These are phyloP conservation scores for Sinocyclocheilus maitianheensis DNA, from an alignment of 2,113 vertebrate species.

Conservation along the genomic window DNA sequence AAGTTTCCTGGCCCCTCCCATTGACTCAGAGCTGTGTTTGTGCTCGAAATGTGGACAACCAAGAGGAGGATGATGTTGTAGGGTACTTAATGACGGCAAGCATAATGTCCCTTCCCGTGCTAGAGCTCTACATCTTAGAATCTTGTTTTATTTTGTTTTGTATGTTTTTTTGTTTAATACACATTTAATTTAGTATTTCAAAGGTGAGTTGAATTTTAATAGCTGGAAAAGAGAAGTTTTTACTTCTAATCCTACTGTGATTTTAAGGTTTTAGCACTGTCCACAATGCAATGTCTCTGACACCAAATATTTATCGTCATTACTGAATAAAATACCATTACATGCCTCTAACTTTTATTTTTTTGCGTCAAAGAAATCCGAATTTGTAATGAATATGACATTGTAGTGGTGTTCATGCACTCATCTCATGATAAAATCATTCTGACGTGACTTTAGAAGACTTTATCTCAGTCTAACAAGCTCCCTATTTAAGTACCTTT, in stretches of 20 bases:
- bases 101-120: neutral
- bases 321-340: neutral
- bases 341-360: neutral
- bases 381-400: neutral
- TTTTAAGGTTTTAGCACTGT: neutral
- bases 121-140: neutral
- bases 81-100: neutral
- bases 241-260: constrained; percentile 1
- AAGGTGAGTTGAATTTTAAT: neutral
- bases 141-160: neutral
- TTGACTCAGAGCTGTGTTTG: neutral
- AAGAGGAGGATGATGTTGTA: constrained; percentile 4
- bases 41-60: constrained; percentile 4
- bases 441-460: neutral
- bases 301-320: neutral
- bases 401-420: neutral
- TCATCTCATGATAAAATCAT: neutral
- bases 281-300: neutral
- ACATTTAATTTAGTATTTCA: neutral
- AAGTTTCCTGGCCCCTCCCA: neutral
- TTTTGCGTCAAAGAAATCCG: neutral
- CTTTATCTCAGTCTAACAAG: no score
- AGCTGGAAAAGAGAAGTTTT: neutral
- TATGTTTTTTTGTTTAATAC: neutral
- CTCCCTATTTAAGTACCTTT: neutral